Conservation (phyloP, 2,797 vertebrate genomes). For the Brotula barbata region DNA sequence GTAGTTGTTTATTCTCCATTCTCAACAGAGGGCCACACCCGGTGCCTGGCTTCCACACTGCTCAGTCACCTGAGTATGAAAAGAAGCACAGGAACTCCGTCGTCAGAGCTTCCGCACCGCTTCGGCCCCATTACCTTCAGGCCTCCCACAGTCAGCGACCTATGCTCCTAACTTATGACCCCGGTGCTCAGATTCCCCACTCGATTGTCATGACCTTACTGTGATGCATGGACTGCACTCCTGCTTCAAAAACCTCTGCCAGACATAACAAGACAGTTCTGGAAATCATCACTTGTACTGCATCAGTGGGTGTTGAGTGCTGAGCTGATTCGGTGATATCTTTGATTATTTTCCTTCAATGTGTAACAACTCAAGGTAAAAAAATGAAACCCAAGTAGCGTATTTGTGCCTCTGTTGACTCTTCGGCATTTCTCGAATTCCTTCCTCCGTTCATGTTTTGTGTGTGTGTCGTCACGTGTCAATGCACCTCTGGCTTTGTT, state of each 20-base stretch:
- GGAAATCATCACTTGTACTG: conserved; percentile 27
- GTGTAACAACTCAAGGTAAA: conserved; percentile 66
- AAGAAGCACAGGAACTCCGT: conserved; percentile 33
- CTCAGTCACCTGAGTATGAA: conserved; percentile 36
- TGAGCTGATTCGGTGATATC: conserved; percentile 15
- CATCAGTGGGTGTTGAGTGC: conserved; percentile 15
- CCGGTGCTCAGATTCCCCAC: conserved; percentile 30
- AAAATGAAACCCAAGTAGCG: conserved; percentile 61
- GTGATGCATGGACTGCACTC: conserved; percentile 23
- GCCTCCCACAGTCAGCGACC: conserved; percentile 43
- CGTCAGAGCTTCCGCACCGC: conserved; percentile 31
- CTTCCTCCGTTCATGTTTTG: conserved; percentile 63
- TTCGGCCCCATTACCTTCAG: conserved; percentile 47
- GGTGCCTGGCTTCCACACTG: conserved; percentile 1
- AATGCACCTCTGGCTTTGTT: conserved; percentile 42
- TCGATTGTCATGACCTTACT: conserved; percentile 30
- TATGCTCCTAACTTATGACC: conserved; percentile 46
- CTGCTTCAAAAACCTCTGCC: conserved; percentile 24
- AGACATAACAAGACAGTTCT: conserved; percentile 31
- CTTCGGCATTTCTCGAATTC: conserved; percentile 67
- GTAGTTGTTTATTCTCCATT: conserved; percentile 9
- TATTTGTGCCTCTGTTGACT: conserved; percentile 62
- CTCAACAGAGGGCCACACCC: conserved; percentile 3
- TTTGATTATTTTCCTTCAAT: conserved; percentile 51
- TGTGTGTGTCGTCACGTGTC: conserved; percentile 53